Base-by-base conservation (phyloP, 2,113 vertebrate genomes). In the Shinisaurus crocodilurus region DNA sequence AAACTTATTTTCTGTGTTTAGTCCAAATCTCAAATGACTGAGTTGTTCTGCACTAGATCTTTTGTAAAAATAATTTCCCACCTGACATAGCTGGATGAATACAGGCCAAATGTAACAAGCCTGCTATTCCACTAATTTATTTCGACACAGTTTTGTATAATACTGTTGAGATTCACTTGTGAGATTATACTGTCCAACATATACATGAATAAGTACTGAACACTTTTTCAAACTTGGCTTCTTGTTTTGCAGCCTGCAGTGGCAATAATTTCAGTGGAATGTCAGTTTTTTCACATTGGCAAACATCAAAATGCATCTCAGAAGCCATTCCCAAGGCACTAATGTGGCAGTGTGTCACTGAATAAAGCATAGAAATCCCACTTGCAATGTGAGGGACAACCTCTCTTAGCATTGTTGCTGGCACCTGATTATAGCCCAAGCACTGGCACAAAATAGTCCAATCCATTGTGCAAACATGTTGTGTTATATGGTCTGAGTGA, bases 1-100 rank as follows among this genome's bases (percentile, higher is more conserved):
- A 81, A 92, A 74, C 0, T 92, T 92, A n/a, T 32, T 93, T 93
- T 70, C 15, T 50, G 48, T 18, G 40, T 81, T 79, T 43, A 83
- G n/a, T 69, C 23, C 65, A 92, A 89, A 83, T 37, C 13, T 48
- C 82, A 84, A 5, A 87, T 83, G 37, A 77, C 25, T 86, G 60
- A 43, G 48, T 77, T 86, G 81, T 15, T 88, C n/a, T 65, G 63
- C 37, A 89, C n/a, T 40, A 50, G 18, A 75, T 88, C 74, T 91
- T n/a, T 75, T 40, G 57, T 72, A 92, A 93, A 84, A 89, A 86
- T 4, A 90, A 34, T 32, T 67, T 91, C 88, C 75, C 8, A 63
- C 65, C 37, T 72, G 89, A n/a, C 18, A 8, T 82, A 80, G 48
- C 65, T 50, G 10, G 7, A 65, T 23, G 34, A 75, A 84, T 54